phyloP scores from a whole-genome alignment of 2,113 vertebrate species.

The Syrrhaptes paradoxus region DNA sequence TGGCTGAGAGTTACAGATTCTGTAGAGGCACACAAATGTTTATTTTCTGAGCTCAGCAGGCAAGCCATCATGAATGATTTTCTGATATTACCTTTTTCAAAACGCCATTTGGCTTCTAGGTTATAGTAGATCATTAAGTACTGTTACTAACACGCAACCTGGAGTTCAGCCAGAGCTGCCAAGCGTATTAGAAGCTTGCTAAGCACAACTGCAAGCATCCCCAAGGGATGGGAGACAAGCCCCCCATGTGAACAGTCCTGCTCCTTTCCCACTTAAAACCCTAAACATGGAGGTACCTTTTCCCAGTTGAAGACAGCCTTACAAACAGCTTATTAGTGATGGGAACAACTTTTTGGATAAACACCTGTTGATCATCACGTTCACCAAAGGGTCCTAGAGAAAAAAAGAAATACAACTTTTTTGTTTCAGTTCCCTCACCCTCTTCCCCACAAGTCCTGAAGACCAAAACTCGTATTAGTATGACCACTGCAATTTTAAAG shows the following conservation, averaged over 20 bases:
- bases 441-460: neutral
- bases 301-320: constrained; percentile 95
- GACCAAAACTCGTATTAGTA: neutral
- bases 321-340: constrained; percentile 97
- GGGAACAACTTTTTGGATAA: constrained; percentile 98
- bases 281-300: constrained; percentile 79
- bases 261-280: neutral
- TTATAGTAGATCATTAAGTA: neutral
- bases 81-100: neutral
- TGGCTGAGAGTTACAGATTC: neutral
- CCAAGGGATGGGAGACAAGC: neutral
- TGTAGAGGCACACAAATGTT: neutral
- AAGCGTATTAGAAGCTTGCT: neutral
- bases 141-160: neutral
- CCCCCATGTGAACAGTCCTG: neutral
- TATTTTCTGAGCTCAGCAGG: neutral
- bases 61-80: neutral
- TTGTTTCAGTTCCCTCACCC: neutral
- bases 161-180: neutral
- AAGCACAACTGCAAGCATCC: neutral
- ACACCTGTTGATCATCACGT: constrained; percentile 96
- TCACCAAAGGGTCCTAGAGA: constrained; percentile 93
- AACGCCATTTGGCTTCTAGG: neutral
- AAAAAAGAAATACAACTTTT: neutral
- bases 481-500: neutral